These are phyloP conservation scores for Liposcelis brunnea DNA, from an alignment of 2,888 invertebrate genomes.

Conservation along the genomic window DNA sequence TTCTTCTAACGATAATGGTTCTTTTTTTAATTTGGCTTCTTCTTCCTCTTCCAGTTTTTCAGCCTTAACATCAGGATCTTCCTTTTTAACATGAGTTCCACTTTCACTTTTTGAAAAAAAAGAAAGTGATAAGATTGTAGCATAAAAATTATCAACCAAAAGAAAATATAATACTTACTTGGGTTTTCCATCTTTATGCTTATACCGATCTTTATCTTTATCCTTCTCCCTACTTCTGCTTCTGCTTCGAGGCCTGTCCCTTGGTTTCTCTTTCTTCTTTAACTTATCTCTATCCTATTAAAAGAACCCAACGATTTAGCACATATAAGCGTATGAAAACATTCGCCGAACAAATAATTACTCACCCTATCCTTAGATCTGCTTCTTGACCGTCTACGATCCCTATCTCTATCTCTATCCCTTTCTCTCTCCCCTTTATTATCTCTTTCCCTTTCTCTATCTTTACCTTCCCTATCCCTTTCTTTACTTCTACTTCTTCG, in stretches of 20 bases:
- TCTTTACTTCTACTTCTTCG: constrained; percentile 5
- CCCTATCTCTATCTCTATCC: background rate
- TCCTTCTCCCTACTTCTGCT: background rate
- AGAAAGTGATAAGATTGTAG: no score
- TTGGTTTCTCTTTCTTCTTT: constrained; percentile 3
- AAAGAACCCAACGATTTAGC: background rate
- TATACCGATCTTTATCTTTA: background rate
- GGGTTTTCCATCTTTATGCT: no score
- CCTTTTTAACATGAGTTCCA: constrained; percentile 21
- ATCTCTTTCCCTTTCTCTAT: constrained; percentile 3
- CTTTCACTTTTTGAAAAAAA: no score
- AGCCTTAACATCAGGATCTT: constrained; percentile 26
- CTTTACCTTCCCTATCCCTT: background rate
- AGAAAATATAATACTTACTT: no score
- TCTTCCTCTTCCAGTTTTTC: constrained; percentile 27
- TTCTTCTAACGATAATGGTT: constrained; percentile 92
- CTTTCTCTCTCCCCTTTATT: background rate
- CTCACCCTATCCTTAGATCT: constrained; percentile 3
- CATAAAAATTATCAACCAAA: no score
- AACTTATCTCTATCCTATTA: background rate
- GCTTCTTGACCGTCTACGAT: background rate
- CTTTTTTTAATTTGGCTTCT: constrained; percentile 34
- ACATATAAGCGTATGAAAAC: background rate
- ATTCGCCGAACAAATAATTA: background rate
- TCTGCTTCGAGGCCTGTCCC: background rate